Percentiles rank a stretch among this genome's conserved stretches.
Conservation (phyloP, 1,140 invertebrate species). For the Anastrepha ludens region DNA sequence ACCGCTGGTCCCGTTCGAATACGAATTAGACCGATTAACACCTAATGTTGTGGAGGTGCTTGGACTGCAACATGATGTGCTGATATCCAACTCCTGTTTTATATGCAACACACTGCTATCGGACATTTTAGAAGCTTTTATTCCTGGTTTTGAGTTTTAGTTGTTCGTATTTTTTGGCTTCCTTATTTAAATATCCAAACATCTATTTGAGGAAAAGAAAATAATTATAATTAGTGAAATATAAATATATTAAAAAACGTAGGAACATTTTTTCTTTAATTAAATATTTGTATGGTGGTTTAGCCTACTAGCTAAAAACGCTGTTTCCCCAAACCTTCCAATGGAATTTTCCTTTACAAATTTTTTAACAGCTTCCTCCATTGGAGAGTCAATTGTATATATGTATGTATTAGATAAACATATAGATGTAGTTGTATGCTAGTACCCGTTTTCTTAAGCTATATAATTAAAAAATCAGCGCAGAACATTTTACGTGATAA, state of each 20-base stretch:
- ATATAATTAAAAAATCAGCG: no score
- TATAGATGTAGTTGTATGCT: background rate
- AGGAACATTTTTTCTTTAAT: no score
- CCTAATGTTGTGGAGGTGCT: conserved; percentile 59
- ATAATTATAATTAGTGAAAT: no score
- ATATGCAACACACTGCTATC: conserved; percentile 70
- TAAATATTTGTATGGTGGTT: no score
- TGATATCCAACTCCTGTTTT: conserved; percentile 70
- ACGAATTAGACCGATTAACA: conserved; percentile 59
- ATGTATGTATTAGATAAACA: background rate
- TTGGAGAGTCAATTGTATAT: background rate
- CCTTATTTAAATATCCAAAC: background rate
- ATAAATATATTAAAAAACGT: no score
- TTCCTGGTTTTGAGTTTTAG: background rate
- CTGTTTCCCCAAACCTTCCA: conserved; percentile 1
- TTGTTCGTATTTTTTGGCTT: background rate
- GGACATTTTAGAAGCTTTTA: conserved; percentile 61
- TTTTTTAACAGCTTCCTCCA: background rate
- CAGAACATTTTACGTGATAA: background rate
- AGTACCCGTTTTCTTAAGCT: background rate
- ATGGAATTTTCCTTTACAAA: conserved; percentile 1
- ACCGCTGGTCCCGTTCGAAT: conserved; percentile 46
- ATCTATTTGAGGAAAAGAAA: background rate
- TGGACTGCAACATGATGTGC: conserved; percentile 70
- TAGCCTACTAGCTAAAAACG: background rate